A percentile compares a stretch with the other conserved stretches of the same genome.
phyloP scores from a whole-genome alignment of 2,888 invertebrate species.

The Melanargia galathea region DNA sequence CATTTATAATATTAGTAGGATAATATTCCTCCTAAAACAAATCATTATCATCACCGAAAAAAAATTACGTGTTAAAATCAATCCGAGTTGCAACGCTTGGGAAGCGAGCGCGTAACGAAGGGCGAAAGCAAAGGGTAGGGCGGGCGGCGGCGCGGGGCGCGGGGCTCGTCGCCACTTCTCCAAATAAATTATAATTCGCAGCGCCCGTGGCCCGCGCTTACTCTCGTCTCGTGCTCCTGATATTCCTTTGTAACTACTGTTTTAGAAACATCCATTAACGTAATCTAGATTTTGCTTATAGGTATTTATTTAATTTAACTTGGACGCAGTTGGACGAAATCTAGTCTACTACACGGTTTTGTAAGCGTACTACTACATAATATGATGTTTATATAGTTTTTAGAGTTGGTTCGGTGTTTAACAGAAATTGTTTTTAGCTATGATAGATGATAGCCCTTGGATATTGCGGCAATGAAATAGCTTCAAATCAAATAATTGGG shows the following conservation, averaged over 20 bases:
- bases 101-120: constrained; percentile 74
- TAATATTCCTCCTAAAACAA: background rate
- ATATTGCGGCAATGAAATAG: too few relatives aligned
- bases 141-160: constrained; percentile 60
- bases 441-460: too few relatives aligned
- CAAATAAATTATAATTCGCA: constrained; percentile 82
- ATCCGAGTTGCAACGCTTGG: constrained; percentile 64
- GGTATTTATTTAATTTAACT: background rate
- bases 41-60: background rate
- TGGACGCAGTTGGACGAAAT: background rate
- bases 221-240: constrained; percentile 54
- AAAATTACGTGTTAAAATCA: background rate
- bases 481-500: too few relatives aligned
- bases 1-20: too few relatives aligned
- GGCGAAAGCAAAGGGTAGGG: constrained; percentile 83
- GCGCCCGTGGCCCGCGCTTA: constrained; percentile 66
- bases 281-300: constrained; percentile 28
- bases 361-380: too few relatives aligned
- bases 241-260: constrained; percentile 62
- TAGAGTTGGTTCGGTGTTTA: too few relatives aligned
- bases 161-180: constrained; percentile 79
- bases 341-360: too few relatives aligned
- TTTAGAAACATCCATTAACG: constrained; percentile 47
- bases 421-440: too few relatives aligned
- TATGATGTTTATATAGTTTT: too few relatives aligned